Evolutionary conservation across 2,888 invertebrate species (phyloP).

Genomic region (Caenorhabditis sinica): DNA sequence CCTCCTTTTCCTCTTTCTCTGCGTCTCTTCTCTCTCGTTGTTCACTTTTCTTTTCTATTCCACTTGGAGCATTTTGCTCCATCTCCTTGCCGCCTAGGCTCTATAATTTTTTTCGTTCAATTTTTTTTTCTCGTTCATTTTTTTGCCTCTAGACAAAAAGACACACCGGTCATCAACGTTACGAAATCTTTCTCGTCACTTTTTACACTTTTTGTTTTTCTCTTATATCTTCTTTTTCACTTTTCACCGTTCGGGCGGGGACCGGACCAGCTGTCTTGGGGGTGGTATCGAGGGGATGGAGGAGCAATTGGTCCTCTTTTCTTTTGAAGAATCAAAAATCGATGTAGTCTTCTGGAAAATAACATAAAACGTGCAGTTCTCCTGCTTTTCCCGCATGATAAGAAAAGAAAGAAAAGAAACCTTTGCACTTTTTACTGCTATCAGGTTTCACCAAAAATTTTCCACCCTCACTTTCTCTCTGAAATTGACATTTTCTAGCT

Average conservation of each 20-base stretch:
- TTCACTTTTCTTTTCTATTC: neutral
- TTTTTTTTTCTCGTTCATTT: neutral
- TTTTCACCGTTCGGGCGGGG: constrained; percentile 9
- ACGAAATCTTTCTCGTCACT: constrained; percentile 13
- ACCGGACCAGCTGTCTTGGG: constrained; percentile 30
- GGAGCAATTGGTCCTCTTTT: neutral
- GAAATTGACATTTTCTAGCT: constrained; percentile 16
- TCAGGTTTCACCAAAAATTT: neutral
- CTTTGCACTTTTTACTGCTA: constrained; percentile 7
- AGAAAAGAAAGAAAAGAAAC: neutral
- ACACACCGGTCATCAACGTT: constrained; percentile 8
- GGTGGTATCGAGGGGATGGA: constrained; percentile 33
- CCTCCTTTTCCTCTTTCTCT: neutral
- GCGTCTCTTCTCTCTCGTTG: neutral
- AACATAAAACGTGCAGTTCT: constrained; percentile 34
- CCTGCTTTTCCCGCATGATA: constrained; percentile 20
- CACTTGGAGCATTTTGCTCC: neutral
- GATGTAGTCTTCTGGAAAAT: constrained; percentile 20
- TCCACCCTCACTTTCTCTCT: neutral
- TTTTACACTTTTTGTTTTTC: constrained; percentile 23
- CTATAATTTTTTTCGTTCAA: neutral
- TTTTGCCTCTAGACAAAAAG: neutral
- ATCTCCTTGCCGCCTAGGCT: neutral
- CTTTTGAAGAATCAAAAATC: constrained; percentile 31
- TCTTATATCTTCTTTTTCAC: constrained; percentile 11